These are phyloP conservation scores for Protonemura montana DNA, from an alignment of 2,888 invertebrate genomes.

Conservation along the genomic window DNA sequence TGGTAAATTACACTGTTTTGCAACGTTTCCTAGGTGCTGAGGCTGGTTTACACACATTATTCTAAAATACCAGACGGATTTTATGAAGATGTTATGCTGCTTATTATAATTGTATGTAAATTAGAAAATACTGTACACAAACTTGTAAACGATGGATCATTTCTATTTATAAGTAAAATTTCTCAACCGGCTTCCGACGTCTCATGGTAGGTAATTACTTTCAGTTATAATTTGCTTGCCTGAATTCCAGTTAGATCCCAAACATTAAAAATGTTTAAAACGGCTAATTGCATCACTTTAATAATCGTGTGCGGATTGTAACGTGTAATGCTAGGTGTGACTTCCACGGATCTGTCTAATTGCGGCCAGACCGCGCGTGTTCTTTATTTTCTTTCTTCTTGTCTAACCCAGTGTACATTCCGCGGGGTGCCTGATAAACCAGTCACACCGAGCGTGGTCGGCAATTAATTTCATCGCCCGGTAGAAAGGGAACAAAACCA, in stretches of 20 bases:
- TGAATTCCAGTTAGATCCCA: neutral
- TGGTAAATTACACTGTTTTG: neutral
- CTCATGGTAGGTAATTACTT: neutral
- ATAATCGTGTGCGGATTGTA: neutral
- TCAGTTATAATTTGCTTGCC: neutral
- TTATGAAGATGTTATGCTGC: neutral
- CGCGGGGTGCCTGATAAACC: conserved; percentile 44
- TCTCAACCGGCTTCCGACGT: neutral
- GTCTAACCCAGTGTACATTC: conserved; percentile 28
- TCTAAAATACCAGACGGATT: neutral
- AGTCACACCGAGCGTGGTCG: conserved; percentile 41
- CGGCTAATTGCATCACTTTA: neutral
- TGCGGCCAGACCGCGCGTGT: neutral
- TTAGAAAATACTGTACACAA: neutral
- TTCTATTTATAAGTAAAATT: neutral
- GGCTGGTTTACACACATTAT: neutral
- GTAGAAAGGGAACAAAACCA: conserved; percentile 30
- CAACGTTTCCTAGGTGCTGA: neutral
- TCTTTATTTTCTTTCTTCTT: neutral
- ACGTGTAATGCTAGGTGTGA: neutral
- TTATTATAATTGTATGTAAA: neutral
- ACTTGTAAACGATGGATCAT: neutral
- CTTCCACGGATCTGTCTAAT: neutral
- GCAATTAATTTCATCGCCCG: conserved; percentile 43
- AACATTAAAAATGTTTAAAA: neutral